Evolutionary conservation across 2,888 invertebrate genomes (phyloP), one percentile per base, ranked within the genome.

Genomic region (Eulithis prunata): DNA sequence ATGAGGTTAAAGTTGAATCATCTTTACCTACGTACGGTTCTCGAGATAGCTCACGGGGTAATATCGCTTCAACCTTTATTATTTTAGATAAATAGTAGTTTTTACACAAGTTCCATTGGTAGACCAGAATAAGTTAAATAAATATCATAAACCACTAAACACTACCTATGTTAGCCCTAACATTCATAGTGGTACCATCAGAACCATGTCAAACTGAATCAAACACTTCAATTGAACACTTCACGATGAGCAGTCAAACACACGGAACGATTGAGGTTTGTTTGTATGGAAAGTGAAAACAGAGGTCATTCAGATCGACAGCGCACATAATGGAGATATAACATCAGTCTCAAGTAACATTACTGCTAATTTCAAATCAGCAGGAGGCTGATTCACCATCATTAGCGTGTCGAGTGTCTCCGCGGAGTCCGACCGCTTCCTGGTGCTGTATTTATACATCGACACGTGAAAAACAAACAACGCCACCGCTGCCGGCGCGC

Each of bases 381-480:
- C 64, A 64, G 54, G 51, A 58, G 52, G 56, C 63, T 66, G 58
- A 69, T 68, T 80, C 77, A 76, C 78, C 78, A 78, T 75, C 74
- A 79, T 70, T 76, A 78, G 70, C 78, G 84, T 84, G 83, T 86
- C 86, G 78, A 80, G 79, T 86, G 81, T 85, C 85, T 79, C 73
- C 72, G 21, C 21, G 66, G 71, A 72, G 76, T 75, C 72, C 66
- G 72, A 71, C 75, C 76, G 80, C 88, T 90, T 90, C 91, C 89
- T 88, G 86, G 86, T 87, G 84, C 83, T 82, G 83, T 90, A 90
- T 91, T 91, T 91, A 91, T 90, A 90, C 82, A 84, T 86, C 85
- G 87, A 87, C 89, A 87, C 77, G 80, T 85, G 85, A 90, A 92
- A 91, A 92, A 91, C 87, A 92, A 91, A 90, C 90, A 90, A 89